Base-by-base conservation (phyloP, 2,888 invertebrate species). In the Cryptocheilus praepositus region DNA sequence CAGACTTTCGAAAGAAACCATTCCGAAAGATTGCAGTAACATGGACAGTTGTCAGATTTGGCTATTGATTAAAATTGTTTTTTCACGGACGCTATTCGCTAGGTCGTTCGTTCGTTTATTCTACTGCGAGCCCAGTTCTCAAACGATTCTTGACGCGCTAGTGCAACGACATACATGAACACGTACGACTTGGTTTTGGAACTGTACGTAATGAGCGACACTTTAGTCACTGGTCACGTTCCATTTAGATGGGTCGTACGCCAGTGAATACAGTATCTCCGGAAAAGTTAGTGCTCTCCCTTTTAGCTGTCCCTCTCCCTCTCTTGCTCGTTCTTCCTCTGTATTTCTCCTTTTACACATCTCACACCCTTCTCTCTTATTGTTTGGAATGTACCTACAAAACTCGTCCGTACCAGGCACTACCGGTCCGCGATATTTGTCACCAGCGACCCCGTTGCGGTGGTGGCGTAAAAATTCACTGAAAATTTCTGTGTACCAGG, bases 201-300 rank as follows among this genome's bases (percentile, higher is more conserved):
- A 53, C 54, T 36, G 61, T 52, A 65, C 56, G 77, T 74, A 79
- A 80, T 77, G 71, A 81, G 74, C 64, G 70, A 67, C 77, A 74
- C 65, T 79, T 79, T 72, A 81, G 74, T 79, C 70, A 67, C 81
- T 51, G 71, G 79, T 80, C 80, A 80, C 79, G 80, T 81, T 71
- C 68, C 69, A 66, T 72, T 68, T 79, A 63, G 79, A 80, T 81
- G 77, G 79, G 64, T 64, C 73, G 67, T 49, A 56, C 68, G 63
- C 55, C 55, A 25, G 28, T 76, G 78, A 73, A 74, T 76, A 71
- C 73, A 60, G 49, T 66, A 72, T 73, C 65, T 65, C 56, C 51
- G 79, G 74, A 64, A 70, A 75, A 71, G 56, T 65, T 70, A 53
- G 61, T 66, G 19, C 60, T 66, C 56, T 53, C 25, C 64, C 68